Evolutionary conservation across 2,888 invertebrate genomes (phyloP).

Genomic region (Drosophila rellima): DNA sequence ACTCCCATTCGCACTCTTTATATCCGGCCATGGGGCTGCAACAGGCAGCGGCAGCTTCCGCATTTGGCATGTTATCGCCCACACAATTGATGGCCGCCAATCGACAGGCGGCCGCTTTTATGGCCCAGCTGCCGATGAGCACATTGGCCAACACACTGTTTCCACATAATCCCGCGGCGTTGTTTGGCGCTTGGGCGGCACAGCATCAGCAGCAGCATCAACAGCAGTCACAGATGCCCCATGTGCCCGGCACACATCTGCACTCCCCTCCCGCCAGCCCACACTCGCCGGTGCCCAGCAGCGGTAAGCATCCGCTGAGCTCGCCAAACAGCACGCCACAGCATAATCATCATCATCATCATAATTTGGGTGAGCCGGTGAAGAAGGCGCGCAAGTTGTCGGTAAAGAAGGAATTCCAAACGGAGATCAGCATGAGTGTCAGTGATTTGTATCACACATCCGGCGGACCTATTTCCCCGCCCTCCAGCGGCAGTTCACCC

Average conservation of each 20-base stretch:
- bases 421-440: conserved; percentile 83
- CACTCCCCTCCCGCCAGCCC: conserved; percentile 85
- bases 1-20: conserved; percentile 51
- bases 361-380: conserved; percentile 64
- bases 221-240: conserved; percentile 53
- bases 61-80: conserved; percentile 85
- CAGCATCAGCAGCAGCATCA: conserved; percentile 68
- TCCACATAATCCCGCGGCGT: conserved; percentile 85
- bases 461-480: conserved; percentile 86
- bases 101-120: conserved; percentile 85
- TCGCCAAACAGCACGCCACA: conserved; percentile 75
- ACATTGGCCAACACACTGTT: conserved; percentile 84
- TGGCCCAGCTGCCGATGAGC: conserved; percentile 85
- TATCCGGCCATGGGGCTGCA: conserved; percentile 83
- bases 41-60: conserved; percentile 84
- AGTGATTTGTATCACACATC: conserved; percentile 81
- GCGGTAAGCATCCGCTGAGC: conserved; percentile 66
- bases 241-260: conserved; percentile 71
- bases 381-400: conserved; percentile 83
- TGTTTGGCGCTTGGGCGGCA: conserved; percentile 84
- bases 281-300: conserved; percentile 77
- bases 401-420: conserved; percentile 84
- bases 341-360: conserved; percentile 45
- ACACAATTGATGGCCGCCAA: conserved; percentile 84
- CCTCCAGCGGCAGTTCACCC: conserved; percentile 88